Evolutionary conservation across 2,113 vertebrate species (phyloP).

Genomic region (Apeltes quadracus): DNA sequence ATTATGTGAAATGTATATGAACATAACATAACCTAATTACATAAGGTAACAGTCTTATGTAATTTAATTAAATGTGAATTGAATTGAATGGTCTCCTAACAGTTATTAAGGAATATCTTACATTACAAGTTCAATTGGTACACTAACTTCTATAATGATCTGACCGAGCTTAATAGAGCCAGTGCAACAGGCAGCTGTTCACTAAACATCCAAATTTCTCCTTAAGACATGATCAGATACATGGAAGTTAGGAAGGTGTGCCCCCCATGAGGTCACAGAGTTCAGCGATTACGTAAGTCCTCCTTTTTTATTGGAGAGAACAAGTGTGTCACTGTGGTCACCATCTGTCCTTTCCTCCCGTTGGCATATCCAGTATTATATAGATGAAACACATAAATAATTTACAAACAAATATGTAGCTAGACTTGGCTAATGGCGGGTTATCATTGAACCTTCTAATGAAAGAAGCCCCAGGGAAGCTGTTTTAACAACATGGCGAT

Average conservation of each 20-base stretch:
- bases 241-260: too few species aligned
- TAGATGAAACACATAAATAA: neutral
- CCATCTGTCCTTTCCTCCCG: neutral
- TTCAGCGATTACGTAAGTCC: neutral
- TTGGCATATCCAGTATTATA: neutral
- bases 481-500: slow-evolving; percentile 26
- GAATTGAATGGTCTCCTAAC: too few species aligned
- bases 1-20: neutral
- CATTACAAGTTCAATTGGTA: too few species aligned
- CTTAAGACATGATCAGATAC: too few species aligned
- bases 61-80: too few species aligned
- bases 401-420: slow-evolving; percentile 13
- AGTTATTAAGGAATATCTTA: too few species aligned
- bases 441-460: neutral
- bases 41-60: too few species aligned
- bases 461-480: slow-evolving; percentile 10
- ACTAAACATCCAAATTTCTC: too few species aligned
- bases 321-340: neutral
- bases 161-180: too few species aligned
- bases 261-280: neutral
- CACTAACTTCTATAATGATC: too few species aligned
- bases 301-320: neutral
- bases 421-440: slow-evolving; percentile 23
- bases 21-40: too few species aligned
- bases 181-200: too few species aligned